Conservation (phyloP, 2,113 vertebrate genomes). For the Uria aalge region DNA sequence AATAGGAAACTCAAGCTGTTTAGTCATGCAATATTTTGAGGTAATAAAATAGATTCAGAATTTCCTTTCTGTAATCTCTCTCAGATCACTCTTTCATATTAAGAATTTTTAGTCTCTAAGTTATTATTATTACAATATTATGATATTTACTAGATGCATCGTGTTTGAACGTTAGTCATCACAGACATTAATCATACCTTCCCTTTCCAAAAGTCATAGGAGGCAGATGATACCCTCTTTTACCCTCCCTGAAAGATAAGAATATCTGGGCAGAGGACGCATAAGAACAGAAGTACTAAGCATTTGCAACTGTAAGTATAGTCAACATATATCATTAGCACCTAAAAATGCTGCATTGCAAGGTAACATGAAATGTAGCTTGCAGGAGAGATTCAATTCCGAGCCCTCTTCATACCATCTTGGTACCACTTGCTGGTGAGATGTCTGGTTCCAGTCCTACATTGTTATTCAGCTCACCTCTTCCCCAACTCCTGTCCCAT, state of each 20-base stretch:
- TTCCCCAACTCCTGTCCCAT: neutral
- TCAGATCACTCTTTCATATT: neutral
- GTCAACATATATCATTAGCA: neutral
- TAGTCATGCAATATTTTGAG: neutral
- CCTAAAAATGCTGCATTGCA: neutral
- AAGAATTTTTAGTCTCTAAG: neutral
- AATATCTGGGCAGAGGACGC: neutral
- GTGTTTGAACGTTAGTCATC: neutral
- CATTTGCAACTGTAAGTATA: neutral
- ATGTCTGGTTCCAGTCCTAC: neutral
- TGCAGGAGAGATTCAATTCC: neutral
- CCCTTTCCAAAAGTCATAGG: neutral
- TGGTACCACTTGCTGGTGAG: neutral
- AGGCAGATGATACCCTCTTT: neutral
- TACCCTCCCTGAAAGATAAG: neutral
- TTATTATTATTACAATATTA: neutral
- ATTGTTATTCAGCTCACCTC: neutral
- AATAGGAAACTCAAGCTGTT: neutral
- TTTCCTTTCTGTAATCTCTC: neutral
- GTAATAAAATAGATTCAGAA: neutral
- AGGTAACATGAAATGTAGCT: neutral
- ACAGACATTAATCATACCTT: neutral
- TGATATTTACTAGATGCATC: neutral
- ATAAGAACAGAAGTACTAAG: neutral
- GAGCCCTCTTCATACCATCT: neutral